Evolutionary conservation across 2,888 invertebrate species (phyloP).

Genomic region (Microdon myrmicae): DNA sequence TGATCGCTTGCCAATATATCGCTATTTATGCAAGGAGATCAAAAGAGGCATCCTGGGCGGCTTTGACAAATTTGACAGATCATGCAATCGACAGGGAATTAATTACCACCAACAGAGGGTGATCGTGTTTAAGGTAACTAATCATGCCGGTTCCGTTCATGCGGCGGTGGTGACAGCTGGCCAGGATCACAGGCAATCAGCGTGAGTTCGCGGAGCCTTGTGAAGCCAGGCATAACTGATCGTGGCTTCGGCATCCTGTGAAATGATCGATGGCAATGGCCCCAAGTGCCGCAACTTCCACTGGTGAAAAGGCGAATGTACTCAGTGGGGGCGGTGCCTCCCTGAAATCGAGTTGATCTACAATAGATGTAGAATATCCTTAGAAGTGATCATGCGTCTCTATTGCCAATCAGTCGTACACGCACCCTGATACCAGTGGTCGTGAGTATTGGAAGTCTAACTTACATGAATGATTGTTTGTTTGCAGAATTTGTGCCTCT

Average conservation of each 20-base stretch:
- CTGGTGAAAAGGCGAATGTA: slow-evolving; percentile 17
- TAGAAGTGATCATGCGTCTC: slow-evolving; percentile 14
- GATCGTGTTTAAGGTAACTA: slow-evolving; percentile 42
- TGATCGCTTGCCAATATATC: slow-evolving; percentile 39
- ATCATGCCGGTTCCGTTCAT: slow-evolving; percentile 48
- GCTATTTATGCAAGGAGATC: slow-evolving; percentile 20
- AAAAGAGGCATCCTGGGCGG: slow-evolving; percentile 13
- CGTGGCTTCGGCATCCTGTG: slow-evolving; percentile 27
- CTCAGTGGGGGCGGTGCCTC: slow-evolving; percentile 25
- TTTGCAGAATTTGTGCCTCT: slow-evolving; percentile 26
- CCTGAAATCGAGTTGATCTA: slow-evolving; percentile 21
- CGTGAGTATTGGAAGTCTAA: too few species aligned
- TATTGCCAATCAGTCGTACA: too few species aligned
- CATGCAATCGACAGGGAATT: slow-evolving; percentile 44
- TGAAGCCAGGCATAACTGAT: slow-evolving; percentile 31
- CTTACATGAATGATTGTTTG: slow-evolving; percentile 43
- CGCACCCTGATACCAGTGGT: too few species aligned
- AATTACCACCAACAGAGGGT: slow-evolving; percentile 45
- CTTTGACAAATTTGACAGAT: slow-evolving; percentile 49
- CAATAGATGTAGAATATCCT: slow-evolving; percentile 8
- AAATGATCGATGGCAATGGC: slow-evolving; percentile 38
- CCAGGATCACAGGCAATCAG: slow-evolving; percentile 24
- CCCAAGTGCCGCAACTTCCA: slow-evolving; percentile 44
- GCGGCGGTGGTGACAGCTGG: slow-evolving; percentile 27
- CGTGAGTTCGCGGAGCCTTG: neutral